Evolutionary conservation across 1,140 invertebrate species (phyloP), one percentile per base, ranked within the genome.

Genomic region (Marisa cornuarietis): DNA sequence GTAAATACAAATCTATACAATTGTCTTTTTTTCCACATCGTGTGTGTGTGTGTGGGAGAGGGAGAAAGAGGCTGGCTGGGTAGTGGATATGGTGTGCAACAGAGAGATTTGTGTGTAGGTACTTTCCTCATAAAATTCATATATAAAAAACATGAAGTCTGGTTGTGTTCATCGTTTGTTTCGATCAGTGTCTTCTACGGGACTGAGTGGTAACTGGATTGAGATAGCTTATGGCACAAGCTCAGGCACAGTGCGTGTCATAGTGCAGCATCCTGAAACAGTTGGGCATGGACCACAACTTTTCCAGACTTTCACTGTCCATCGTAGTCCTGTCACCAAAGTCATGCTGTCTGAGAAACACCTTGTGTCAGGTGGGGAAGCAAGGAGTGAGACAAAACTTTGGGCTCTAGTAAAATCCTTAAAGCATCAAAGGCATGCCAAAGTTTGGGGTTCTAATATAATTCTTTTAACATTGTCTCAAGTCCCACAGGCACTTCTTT

Each of bases 221-320:
- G 98, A 99, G 93, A 99, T 99, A 86, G 98, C 98, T 0, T 99
- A 99, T 91, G 98, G 98, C 13, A 99, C 98, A 14, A 95, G 95
- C 87, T 96, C 96, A 24, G 98, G 98, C 22, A 96, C 96, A 24
- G 97, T 99, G 1, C 92, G 97, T 75, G 97, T 99, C 0, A 99
- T 99, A 80, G 98, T 99, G 0, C 98, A 99, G 87, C 98, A 99
- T 93, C 98, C 98, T 5, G 98, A 99, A 92, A 99, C 98, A 0
- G 97, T 99, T 16, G 98, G 98, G 0, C 97, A 99, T 91, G 97
- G 90, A 20, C 98, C 98, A 24, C 97, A 99, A 90, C 92, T 99
- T 18, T 99, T 99, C 91, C 98, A 99, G 93, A 99, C 98, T 0
- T 99, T 99, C 89, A 98, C 96, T 8, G 98, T 99, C 0, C 98